phyloP scores from a whole-genome alignment of 2,113 vertebrate genomes.

The Parus major region DNA sequence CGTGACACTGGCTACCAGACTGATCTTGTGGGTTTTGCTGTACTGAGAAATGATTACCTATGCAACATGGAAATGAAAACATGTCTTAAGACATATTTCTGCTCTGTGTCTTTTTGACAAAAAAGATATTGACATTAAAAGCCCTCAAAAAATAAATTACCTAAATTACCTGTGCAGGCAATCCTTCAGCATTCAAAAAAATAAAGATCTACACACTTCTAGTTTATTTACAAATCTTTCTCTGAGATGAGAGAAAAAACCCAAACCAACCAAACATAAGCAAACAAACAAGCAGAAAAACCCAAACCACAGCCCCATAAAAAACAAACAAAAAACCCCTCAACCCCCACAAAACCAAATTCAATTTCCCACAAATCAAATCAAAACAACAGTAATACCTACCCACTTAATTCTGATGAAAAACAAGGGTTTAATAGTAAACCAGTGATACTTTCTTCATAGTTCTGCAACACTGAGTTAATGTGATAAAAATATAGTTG shows the following conservation, averaged over 20 bases:
- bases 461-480: background rate
- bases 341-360: background rate
- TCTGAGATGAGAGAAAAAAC: background rate
- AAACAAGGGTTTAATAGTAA: background rate
- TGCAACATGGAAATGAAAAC: background rate
- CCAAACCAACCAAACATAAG: background rate
- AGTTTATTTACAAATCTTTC: background rate
- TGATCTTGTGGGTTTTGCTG: background rate
- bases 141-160: background rate
- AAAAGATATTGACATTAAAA: background rate
- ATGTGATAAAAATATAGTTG: background rate
- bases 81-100: background rate
- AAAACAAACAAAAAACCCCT: background rate
- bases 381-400: background rate
- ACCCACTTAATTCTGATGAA: background rate
- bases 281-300: background rate
- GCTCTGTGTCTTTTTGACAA: background rate
- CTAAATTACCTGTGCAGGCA: background rate
- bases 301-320: background rate
- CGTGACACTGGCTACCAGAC: background rate
- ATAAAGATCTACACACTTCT: background rate
- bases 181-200: background rate
- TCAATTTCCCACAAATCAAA: background rate
- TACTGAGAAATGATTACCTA: background rate
- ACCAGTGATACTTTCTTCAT: background rate